phyloP scores from a whole-genome alignment of 1,140 invertebrate genomes.

The Drosophila kohkoa region DNA sequence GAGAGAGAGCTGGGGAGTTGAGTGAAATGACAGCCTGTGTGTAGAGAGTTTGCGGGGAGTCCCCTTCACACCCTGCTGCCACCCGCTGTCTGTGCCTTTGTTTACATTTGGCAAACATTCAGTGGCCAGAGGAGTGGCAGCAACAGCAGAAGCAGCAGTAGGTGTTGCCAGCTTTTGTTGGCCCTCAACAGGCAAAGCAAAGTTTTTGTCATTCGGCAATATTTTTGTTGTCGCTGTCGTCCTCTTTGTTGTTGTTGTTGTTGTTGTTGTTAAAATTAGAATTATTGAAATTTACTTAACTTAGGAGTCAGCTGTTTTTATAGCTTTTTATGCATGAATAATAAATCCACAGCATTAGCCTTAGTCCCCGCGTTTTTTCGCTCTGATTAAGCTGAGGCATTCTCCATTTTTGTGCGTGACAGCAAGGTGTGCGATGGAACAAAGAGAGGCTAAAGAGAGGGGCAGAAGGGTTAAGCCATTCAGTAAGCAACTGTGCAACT shows the following conservation, averaged over 20 bases:
- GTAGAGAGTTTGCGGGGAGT: constrained; percentile 11
- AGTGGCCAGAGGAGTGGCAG: background rate
- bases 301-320: constrained; percentile 72
- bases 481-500: background rate
- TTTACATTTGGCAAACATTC: constrained; percentile 75
- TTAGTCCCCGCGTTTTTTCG: background rate
- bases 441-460: background rate
- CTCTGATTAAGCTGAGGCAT: constrained; percentile 1
- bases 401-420: constrained; percentile 2
- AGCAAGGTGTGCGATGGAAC: background rate
- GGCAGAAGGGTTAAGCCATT: constrained; percentile 6
- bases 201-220: constrained; percentile 33
- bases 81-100: constrained; percentile 58
- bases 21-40: constrained; percentile 23
- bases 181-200: constrained; percentile 31
- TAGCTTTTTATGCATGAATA: constrained; percentile 60
- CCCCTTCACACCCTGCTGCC: background rate
- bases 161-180: constrained; percentile 35
- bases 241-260: background rate
- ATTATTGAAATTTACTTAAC: constrained; percentile 79
- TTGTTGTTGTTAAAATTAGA: constrained; percentile 63
- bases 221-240: constrained; percentile 45
- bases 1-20: background rate
- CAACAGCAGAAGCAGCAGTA: background rate
- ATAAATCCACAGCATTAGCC: constrained; percentile 64